Percentiles rank a stretch among this genome's conserved stretches.
phyloP scores from a whole-genome alignment of 53 echinoderm and acorn worm genomes.

The Mesocentrotus franciscanus region DNA sequence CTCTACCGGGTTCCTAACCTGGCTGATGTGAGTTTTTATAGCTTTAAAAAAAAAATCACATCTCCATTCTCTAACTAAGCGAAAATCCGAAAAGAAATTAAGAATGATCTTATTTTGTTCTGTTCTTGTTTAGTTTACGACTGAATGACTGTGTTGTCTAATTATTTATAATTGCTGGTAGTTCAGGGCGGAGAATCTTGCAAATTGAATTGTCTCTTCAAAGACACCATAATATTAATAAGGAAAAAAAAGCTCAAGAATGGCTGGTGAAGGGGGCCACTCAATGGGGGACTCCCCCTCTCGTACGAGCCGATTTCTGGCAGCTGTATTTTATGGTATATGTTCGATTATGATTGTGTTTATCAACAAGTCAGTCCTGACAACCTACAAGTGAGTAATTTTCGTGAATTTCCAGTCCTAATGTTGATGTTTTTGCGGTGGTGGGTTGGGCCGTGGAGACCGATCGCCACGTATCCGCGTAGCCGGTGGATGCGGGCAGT shows the following conservation, averaged over 20 bases:
- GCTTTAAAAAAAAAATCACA: background rate
- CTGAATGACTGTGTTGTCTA: no score
- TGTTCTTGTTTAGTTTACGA: no score
- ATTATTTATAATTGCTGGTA: no score
- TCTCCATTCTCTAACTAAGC: background rate
- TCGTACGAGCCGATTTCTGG: slow-evolving; percentile 38
- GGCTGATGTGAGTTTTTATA: no score
- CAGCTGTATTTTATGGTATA: slow-evolving; percentile 48
- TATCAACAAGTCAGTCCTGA: slow-evolving; percentile 57
- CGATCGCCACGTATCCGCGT: slow-evolving; percentile 17
- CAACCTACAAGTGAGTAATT: slow-evolving; percentile 48
- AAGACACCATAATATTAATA: background rate
- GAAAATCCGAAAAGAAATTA: no score
- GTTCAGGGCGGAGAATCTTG: no score
- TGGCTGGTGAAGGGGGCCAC: background rate
- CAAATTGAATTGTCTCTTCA: background rate
- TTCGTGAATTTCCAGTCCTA: background rate
- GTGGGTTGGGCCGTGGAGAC: background rate
- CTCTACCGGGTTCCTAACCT: no score
- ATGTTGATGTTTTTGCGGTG: background rate
- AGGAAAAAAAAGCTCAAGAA: background rate
- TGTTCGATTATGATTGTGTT: slow-evolving; percentile 46
- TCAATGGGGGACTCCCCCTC: slow-evolving; percentile 16
- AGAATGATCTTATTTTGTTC: no score
- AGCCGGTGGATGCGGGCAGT: background rate